A percentile compares a stretch with the other conserved stretches of the same genome.
phyloP scores from a whole-genome alignment of 2,797 vertebrate species.

The Rhabdophis nuchalis region DNA sequence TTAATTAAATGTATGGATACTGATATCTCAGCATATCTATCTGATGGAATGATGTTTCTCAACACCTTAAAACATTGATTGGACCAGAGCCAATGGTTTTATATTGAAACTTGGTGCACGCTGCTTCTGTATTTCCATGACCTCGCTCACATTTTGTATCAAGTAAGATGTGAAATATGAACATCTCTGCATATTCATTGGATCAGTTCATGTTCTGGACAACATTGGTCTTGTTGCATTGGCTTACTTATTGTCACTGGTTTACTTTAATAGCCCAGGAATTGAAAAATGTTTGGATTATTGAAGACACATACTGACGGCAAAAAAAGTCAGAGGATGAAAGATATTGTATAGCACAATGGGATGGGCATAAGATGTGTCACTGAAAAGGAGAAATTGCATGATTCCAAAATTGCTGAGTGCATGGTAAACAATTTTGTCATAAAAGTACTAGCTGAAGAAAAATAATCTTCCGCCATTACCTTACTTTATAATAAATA shows the following conservation, averaged over 20 bases:
- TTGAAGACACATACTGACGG: constrained; percentile 8
- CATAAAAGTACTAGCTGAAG: constrained; percentile 46
- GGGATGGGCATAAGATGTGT: not conserved
- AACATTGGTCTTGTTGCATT: rapidly evolving
- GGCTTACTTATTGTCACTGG: constrained; percentile 9
- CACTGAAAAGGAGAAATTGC: constrained; percentile 8
- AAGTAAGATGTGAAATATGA: constrained; percentile 18
- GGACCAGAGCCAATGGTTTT: not conserved
- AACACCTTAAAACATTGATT: constrained; percentile 39
- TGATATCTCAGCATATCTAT: constrained; percentile 10
- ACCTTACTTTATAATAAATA: constrained; percentile 32
- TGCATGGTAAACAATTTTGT: constrained; percentile 30
- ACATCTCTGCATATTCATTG: not conserved
- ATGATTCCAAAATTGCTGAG: constrained; percentile 23
- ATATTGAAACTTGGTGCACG: constrained; percentile 8
- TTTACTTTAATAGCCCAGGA: constrained; percentile 4
- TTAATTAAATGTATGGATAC: constrained; percentile 8
- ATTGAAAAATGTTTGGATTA: not conserved
- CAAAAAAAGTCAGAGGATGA: not conserved
- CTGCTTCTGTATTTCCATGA: rapidly evolving
- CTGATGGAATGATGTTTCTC: constrained; percentile 24
- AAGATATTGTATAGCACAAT: not conserved
- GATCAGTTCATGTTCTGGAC: not conserved
- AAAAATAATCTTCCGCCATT: constrained; percentile 41
- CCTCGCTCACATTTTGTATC: constrained; percentile 14